A percentile compares a stretch with the other conserved stretches of the same genome.
Evolutionary conservation across 2,797 vertebrate genomes (phyloP).

Genomic region (Leucoraja ocellata): DNA sequence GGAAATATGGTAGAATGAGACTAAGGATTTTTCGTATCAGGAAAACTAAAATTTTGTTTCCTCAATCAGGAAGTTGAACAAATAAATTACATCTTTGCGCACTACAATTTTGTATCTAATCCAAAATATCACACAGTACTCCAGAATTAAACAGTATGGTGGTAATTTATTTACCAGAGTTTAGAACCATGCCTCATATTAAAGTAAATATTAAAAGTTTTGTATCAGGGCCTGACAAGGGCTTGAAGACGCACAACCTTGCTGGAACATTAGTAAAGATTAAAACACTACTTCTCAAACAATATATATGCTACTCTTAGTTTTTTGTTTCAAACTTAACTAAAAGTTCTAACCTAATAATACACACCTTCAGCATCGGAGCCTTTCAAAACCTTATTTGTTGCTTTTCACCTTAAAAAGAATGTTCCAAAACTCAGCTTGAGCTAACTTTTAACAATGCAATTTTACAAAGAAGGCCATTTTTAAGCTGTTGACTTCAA

Average conservation of each 20-base stretch:
- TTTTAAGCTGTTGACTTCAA: constrained; percentile 10
- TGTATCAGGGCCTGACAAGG: neutral
- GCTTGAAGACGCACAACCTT: neutral
- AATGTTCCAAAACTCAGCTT: neutral
- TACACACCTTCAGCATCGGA: neutral
- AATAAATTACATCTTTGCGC: neutral
- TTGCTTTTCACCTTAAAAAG: neutral
- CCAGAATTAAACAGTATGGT: constrained; percentile 40
- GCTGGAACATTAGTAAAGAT: neutral
- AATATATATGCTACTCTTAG: neutral
- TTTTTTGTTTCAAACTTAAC: neutral
- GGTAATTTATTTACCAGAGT: constrained; percentile 42
- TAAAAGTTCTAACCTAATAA: neutral
- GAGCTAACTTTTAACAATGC: neutral
- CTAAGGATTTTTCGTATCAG: neutral
- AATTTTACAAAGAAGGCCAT: neutral
- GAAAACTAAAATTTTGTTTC: constrained; percentile 11
- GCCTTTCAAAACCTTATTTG: neutral
- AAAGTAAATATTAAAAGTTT: constrained; percentile 42
- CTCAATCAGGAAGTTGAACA: constrained; percentile 1
- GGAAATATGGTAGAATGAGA: neutral
- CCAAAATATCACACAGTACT: constrained; percentile 56
- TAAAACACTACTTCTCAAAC: neutral
- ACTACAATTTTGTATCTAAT: constrained; percentile 45
- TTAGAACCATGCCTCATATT: constrained; percentile 42